Base-by-base conservation (phyloP, 2,797 vertebrate species). In the Melanotaenia nigrans region DNA sequence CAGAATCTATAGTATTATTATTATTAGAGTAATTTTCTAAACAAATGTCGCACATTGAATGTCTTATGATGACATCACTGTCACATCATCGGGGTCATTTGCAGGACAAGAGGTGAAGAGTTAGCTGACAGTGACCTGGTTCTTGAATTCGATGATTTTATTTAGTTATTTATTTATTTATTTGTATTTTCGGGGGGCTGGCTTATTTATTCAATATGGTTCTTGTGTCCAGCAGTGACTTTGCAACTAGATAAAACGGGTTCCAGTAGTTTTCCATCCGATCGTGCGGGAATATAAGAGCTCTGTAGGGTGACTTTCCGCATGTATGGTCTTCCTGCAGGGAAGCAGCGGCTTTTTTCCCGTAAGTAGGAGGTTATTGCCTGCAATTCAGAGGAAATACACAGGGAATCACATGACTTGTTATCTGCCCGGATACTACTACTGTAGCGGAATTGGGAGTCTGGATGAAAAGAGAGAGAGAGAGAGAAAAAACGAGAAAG, bases 381-480 rank as follows among this genome's bases (percentile, higher is more conserved):
- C 53, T 73, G 73, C 79, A 54, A 73, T 84, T 77, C 20, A 59
- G 40, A 60, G 75, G 60, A 77, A 67, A 76, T 69, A 65, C 51
- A 65, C 70, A 47, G 53, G 33, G 49, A 1, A 73, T 90, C 91
- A 92, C 89, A 68, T 92, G 92, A 89, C 85, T 73, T 10, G 61
- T 75, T 81, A 84, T 92, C 90, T 93, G 91, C 92, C 92, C 80
- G 81, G 91, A 92, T 91, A 93, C 92, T 81, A 35, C 38, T 10
- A 30, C 35, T 8, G 85, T 30, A 14, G 75, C 38, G 47, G 82
- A 82, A 85, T 33, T 53, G 24, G 73, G 79, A 88, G 86, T 14
- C 78, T 71, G 78, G 60, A 71, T 49, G 64, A 67, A 82, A 82
- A 38, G 24, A 66, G 32, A 32, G 32, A 7, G 5, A 6, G 32